These are phyloP conservation scores for Leptura quadrifasciata DNA, from an alignment of 2,888 invertebrate genomes.

Conservation along the genomic window DNA sequence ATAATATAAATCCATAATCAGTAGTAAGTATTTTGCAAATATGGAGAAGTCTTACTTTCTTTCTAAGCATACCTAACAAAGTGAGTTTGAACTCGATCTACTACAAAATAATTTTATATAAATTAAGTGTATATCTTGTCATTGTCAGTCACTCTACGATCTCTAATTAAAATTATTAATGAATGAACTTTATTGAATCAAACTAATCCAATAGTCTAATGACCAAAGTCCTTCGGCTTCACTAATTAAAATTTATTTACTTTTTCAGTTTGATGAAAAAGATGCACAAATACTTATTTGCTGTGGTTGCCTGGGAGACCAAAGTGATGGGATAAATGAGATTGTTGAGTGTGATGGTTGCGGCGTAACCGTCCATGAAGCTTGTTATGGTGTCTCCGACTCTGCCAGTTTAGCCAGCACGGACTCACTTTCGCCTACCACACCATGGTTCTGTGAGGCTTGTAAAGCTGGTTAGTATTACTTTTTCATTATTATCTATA, in stretches of 20 bases:
- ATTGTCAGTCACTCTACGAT: too few relatives aligned
- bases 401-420: slow-evolving; percentile 93
- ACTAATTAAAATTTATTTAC: slow-evolving; percentile 12
- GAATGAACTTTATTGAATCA: too few relatives aligned
- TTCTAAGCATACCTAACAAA: too few relatives aligned
- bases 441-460: slow-evolving; percentile 99
- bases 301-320: slow-evolving; percentile 94
- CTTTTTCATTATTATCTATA: background rate
- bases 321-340: slow-evolving; percentile 95
- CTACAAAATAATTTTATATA: too few relatives aligned
- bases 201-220: too few relatives aligned
- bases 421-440: slow-evolving; percentile 95
- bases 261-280: slow-evolving; percentile 63
- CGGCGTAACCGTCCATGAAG: slow-evolving; percentile 97
- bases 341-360: slow-evolving; percentile 98
- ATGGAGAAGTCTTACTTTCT: too few relatives aligned
- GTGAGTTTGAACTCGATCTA: too few relatives aligned
- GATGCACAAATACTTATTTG: slow-evolving; percentile 87
- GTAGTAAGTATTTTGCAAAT: too few relatives aligned
- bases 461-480: slow-evolving; percentile 82
- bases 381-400: slow-evolving; percentile 96
- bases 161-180: too few relatives aligned
- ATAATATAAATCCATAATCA: too few relatives aligned
- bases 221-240: too few relatives aligned
- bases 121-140: too few relatives aligned